phyloP scores from a whole-genome alignment of 2,113 vertebrate species.

The Romanogobio albipinnatus region DNA sequence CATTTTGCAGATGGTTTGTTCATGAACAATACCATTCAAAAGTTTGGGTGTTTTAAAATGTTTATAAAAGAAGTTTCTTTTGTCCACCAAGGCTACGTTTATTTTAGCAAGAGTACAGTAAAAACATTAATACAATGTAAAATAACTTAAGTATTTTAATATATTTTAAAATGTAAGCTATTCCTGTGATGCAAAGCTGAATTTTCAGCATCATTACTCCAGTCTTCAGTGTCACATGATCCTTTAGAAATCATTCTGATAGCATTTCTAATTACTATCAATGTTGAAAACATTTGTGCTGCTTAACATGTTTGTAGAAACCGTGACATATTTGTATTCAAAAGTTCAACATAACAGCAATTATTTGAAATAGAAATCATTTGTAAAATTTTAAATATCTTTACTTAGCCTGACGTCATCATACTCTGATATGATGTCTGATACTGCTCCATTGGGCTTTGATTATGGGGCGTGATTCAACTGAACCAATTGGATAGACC shows the following conservation, averaged over 20 bases:
- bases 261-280: not conserved
- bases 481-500: too few species aligned
- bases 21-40: not conserved
- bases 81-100: not conserved
- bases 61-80: not conserved
- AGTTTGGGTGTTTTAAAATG: not conserved
- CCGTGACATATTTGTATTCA: not conserved
- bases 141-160: not conserved
- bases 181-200: not conserved
- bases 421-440: too few species aligned
- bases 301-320: not conserved
- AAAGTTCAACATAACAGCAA: not conserved
- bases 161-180: not conserved
- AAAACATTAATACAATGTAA: not conserved
- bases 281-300: not conserved
- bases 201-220: not conserved
- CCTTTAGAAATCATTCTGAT: not conserved
- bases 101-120: not conserved
- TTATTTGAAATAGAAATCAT: not conserved
- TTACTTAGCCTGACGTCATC: too few species aligned
- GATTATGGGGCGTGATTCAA: too few species aligned
- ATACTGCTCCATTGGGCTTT: too few species aligned
- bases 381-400: not conserved
- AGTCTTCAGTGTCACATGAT: not conserved
- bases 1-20: not conserved